Evolutionary conservation across 2,113 vertebrate species (phyloP), one percentile per base, ranked within the genome.

Genomic region (Phylloscopus trochiloides): DNA sequence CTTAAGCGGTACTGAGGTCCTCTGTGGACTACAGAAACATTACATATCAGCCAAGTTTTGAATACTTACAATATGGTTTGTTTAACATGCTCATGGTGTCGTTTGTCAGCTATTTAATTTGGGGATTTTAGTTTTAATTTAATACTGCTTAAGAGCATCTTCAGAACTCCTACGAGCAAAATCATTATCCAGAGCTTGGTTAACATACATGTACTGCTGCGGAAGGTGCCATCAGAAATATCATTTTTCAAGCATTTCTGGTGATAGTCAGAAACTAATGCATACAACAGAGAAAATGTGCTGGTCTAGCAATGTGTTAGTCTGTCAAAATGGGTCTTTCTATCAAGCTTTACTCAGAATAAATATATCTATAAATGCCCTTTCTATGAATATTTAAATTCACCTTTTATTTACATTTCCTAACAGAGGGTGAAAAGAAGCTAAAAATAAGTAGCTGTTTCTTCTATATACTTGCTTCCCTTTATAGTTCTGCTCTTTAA

Each of bases 1-100:
- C 92, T 92, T 96, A 95, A 96, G 76, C n/a, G 87, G 29, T 54
- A 57, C 22, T 48, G 55, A 88, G 81, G 51, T 70, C 62, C 61
- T 71, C n/a, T 18, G 51, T 92, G 90, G 43, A 63, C 63, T 88
- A 59, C 52, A 79, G 92, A 83, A 96, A 91, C 43, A 28, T 61
- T 82, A 93, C 83, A 95, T 91, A 65, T 48, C 20, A 34, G 76
- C 75, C 84, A 94, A 38, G 21, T 61, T 80, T 38, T 94, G 90
- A 76, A 73, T 79, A 55, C 54, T 61, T 78, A 66, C 38, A 85
- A 61, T 86, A 80, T 65, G 78, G 43, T 89, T 89, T 97, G 54
- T 93, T 94, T 88, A 28, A 17, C 6, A 8, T 89, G 48, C n/a
- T 45, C 40, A 10, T 81, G n/a, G 48, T 83, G 72, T 71, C 19